These are phyloP conservation scores for Ailuropoda melanoleuca DNA, from an alignment of 2,113 vertebrate species.

Conservation along the genomic window DNA sequence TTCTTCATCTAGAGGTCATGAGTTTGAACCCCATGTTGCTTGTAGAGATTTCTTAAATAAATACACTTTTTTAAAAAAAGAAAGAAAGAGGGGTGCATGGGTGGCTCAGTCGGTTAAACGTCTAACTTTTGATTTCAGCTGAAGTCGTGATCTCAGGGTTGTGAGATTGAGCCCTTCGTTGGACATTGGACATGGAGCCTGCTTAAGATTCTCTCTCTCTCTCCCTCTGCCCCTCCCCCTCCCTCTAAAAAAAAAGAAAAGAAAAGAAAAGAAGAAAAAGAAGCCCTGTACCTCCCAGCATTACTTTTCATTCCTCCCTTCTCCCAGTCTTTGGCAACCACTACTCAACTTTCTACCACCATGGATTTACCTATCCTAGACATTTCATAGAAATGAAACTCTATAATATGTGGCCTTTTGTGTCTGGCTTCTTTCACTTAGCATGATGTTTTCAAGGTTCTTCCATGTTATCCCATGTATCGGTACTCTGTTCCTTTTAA, in stretches of 20 bases:
- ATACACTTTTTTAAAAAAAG: not conserved
- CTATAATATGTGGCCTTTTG: not conserved
- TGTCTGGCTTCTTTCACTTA: not conserved
- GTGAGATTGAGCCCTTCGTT: too few species aligned
- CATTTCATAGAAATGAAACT: not conserved
- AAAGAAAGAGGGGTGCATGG: not conserved
- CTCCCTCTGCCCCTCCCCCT: too few species aligned
- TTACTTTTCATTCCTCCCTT: not conserved
- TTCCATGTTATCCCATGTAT: not conserved
- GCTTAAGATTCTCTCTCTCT: not conserved
- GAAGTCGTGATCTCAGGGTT: not conserved
- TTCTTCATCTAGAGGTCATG: not conserved
- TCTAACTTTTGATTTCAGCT: not conserved
- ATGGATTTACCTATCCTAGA: not conserved
- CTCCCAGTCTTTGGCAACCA: not conserved
- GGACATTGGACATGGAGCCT: not conserved
- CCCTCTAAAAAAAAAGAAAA: not conserved
- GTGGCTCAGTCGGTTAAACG: not conserved
- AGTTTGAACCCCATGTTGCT: not conserved
- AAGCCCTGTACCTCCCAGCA: not conserved
- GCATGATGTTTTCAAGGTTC: not conserved
- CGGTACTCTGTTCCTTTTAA: not conserved
- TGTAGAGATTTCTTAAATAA: not conserved
- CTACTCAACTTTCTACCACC: not conserved
- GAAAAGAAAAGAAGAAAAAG: not conserved